These are phyloP conservation scores for Magallana ariakensis DNA, from an alignment of 1,140 invertebrate genomes.

Conservation along the genomic window DNA sequence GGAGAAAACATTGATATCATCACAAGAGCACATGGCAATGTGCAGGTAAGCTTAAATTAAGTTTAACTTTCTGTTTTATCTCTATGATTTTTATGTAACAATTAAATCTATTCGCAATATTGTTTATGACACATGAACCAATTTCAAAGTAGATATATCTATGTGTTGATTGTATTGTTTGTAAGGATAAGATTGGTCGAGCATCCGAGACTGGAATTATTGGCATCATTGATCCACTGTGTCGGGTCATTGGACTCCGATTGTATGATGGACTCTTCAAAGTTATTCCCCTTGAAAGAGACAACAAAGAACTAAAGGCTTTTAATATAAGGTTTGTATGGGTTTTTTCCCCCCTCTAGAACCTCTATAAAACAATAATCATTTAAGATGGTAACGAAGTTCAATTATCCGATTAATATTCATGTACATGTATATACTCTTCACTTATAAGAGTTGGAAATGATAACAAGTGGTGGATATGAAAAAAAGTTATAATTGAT, in stretches of 20 bases:
- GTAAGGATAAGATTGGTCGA: constrained; percentile 83
- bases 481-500: too few relatives aligned
- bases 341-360: too few relatives aligned
- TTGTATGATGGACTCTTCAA: constrained; percentile 99
- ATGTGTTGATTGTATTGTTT: neutral
- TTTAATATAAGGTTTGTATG: constrained; percentile 89
- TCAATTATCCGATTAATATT: too few relatives aligned
- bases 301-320: constrained; percentile 95
- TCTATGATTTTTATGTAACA: neutral
- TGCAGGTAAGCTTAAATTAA: constrained; percentile 80
- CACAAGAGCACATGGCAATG: constrained; percentile 97
- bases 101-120: neutral
- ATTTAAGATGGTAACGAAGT: too few relatives aligned
- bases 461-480: neutral
- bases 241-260: constrained; percentile 93
- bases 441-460: too few relatives aligned
- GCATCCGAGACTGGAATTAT: constrained; percentile 95
- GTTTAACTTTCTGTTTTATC: too few relatives aligned
- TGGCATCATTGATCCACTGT: constrained; percentile 97
- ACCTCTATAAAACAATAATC: too few relatives aligned
- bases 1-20: constrained; percentile 93
- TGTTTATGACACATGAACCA: neutral
- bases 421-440: too few relatives aligned
- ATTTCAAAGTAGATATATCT: too few relatives aligned
- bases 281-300: constrained; percentile 89